Evolutionary conservation across 2,888 invertebrate genomes (phyloP).

Genomic region (Sicus ferrugineus): DNA sequence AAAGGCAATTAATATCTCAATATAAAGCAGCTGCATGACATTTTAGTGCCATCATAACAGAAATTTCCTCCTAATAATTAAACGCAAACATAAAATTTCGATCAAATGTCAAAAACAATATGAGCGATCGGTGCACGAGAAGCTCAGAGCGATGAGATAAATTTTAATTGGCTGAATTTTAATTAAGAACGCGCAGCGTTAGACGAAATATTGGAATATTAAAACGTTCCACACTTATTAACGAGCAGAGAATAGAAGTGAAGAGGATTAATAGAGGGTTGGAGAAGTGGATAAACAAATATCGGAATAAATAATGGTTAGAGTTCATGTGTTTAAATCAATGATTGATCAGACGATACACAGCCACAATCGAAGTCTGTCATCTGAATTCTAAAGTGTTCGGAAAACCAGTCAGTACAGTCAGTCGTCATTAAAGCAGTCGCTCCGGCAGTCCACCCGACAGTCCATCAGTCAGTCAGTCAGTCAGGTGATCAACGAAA

Average conservation of each 20-base stretch:
- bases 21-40: no score
- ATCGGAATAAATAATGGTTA: no score
- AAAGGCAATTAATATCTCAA: no score
- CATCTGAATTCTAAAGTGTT: no score
- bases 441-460: no score
- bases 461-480: no score
- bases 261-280: background rate
- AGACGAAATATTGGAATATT: background rate
- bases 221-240: background rate
- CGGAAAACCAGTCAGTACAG: no score
- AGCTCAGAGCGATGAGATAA: conserved; percentile 10
- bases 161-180: conserved; percentile 6
- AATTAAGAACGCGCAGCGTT: conserved; percentile 12
- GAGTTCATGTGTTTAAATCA: no score
- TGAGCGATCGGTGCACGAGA: conserved; percentile 38
- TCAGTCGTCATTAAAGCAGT: no score
- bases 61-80: background rate
- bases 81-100: conserved; percentile 32
- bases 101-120: conserved; percentile 42
- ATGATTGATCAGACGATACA: no score
- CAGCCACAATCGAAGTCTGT: no score
- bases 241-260: background rate
- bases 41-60: conserved; percentile 21
- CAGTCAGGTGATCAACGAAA: no score
- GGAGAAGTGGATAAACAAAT: background rate